Evolutionary conservation across 2,113 vertebrate genomes (phyloP).

Genomic region (Jaculus jaculus): DNA sequence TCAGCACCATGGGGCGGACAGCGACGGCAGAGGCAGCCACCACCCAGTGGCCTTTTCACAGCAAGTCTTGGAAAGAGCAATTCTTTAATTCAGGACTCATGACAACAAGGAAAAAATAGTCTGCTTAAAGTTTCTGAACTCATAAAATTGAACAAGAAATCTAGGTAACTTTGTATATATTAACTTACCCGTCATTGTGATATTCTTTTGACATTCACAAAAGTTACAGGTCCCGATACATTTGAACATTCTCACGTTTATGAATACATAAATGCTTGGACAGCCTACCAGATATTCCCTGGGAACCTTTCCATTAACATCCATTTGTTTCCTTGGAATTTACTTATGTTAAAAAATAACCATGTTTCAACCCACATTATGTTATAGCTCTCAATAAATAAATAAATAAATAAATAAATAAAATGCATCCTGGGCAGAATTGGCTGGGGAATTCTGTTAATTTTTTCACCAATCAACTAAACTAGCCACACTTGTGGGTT

Average conservation of each 20-base stretch:
- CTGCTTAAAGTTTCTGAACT: not conserved
- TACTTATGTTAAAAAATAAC: not conserved
- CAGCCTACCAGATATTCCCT: not conserved
- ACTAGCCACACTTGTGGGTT: not conserved
- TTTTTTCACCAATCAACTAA: not conserved
- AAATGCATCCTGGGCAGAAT: not conserved
- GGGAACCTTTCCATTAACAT: not conserved
- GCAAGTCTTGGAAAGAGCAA: not conserved
- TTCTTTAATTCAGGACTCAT: not conserved
- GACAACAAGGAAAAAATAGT: not conserved
- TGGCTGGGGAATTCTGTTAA: not conserved
- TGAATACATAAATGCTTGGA: too few species aligned
- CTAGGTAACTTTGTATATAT: not conserved
- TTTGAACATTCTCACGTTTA: not conserved
- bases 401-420: not conserved
- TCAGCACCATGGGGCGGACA: not conserved
- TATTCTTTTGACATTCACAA: not conserved
- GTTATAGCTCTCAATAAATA: not conserved
- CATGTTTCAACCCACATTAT: not conserved
- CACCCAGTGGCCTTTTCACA: fast-evolving
- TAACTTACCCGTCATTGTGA: not conserved
- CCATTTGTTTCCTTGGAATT: not conserved
- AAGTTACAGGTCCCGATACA: not conserved
- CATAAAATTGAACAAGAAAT: not conserved
- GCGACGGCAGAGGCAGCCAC: fast-evolving